Base-by-base conservation (phyloP, 2,888 invertebrate genomes). In the Magallana nippona region DNA sequence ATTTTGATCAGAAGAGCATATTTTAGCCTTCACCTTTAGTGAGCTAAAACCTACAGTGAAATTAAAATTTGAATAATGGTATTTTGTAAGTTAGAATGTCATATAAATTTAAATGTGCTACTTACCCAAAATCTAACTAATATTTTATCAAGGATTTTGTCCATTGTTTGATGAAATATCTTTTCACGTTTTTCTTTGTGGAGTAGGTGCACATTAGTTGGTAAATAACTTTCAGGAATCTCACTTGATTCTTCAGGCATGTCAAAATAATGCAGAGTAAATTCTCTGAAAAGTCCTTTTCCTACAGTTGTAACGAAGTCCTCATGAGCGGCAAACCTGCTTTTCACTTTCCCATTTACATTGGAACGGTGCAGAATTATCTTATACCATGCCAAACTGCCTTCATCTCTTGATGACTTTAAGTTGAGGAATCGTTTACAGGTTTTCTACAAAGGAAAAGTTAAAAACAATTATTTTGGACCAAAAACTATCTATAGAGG, bases 271-370 rank as follows among this genome's bases (percentile, higher is more conserved):
- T 78, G 44, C 44, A 78, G 32, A n/a, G n/a, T 78, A 55, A 55
- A 78, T 78, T 55, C 55, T 32, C 44, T 55, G n/a, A 55, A 78
- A n/a, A 62, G 62, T 58, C 60, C 81, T 44, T 57, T 81, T 58
- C 81, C 81, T 11, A 60, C 60, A 22, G 58, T 11, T 19, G 58
- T 27, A 13, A 81, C 57, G 15, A 81, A 81, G 44, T 81, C 81
- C n/a, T 81, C 81, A 60, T 81, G 81, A 22, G 81, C 81, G 2
- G 22, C 58, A 44, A 57, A 60, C 27, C 81, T 81, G 27, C 58
- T 58, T 58, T 81, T 58, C 15, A 81, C 60, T 32, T 81, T 81
- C 8, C 81, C 81, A 81, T 81, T 81, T 60, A 81, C 81, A 81
- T 58, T 60, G 57, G 58, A 17, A 57, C 60, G 22, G 17, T 58